These are phyloP conservation scores for Gymnarchus niloticus DNA, from an alignment of 2,113 vertebrate species.

Conservation along the genomic window DNA sequence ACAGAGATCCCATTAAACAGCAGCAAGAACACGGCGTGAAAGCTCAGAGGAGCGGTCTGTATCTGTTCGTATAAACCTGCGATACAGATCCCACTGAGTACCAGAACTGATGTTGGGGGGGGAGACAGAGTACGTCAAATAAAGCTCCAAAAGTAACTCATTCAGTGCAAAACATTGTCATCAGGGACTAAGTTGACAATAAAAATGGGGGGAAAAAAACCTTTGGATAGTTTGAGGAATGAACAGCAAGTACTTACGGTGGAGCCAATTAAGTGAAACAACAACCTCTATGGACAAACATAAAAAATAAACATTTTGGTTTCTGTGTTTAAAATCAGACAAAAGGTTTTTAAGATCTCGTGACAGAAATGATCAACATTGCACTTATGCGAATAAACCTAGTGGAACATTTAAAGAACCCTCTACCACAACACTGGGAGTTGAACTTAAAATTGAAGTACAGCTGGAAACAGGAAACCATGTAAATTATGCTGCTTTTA, in stretches of 20 bases:
- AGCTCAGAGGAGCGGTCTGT: constrained; percentile 12
- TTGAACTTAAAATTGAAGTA: no score
- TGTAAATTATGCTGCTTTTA: not conserved
- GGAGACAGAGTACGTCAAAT: no score
- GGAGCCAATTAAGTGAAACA: no score
- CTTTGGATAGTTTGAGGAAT: not conserved
- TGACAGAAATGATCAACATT: not conserved
- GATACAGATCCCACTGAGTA: not conserved
- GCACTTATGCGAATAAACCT: not conserved
- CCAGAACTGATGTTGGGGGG: not conserved
- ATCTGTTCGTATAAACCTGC: not conserved
- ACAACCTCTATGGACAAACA: not conserved
- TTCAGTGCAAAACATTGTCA: not conserved
- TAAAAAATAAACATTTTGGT: not conserved
- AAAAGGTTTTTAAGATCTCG: not conserved
- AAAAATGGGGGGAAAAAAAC: not conserved
- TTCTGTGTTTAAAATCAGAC: not conserved
- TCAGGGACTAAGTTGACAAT: not conserved
- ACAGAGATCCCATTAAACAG: constrained; percentile 55
- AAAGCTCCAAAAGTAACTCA: not conserved
- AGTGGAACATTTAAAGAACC: not conserved
- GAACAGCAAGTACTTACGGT: not conserved
- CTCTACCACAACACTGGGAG: no score
- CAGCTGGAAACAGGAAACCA: no score
- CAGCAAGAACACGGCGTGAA: constrained; percentile 24